Evolutionary conservation across 2,797 vertebrate species (phyloP).

Genomic region (Sylvia borin): DNA sequence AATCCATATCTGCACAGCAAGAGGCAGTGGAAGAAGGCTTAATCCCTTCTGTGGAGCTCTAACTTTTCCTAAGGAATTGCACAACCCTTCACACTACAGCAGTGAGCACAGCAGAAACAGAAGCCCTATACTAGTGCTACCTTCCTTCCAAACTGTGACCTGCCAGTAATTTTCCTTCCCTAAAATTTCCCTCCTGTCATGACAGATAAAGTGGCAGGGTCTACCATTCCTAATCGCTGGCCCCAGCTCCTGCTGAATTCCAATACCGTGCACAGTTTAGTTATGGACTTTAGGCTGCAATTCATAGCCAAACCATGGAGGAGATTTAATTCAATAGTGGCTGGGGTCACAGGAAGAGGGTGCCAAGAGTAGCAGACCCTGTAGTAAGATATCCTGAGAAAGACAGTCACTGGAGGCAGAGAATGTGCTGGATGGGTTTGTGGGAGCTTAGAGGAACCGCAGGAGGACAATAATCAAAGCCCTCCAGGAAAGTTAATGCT

Average conservation of each 20-base stretch:
- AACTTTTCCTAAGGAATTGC: not conserved
- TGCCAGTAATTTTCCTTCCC: slow-evolving; percentile 49
- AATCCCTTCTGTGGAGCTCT: not conserved
- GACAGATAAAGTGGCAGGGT: slow-evolving; percentile 65
- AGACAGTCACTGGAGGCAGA: slow-evolving; percentile 34
- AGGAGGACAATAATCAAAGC: slow-evolving; percentile 2
- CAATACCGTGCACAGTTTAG: slow-evolving; percentile 60
- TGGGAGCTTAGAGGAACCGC: not conserved
- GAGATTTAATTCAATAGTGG: slow-evolving; percentile 44
- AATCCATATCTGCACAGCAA: not conserved
- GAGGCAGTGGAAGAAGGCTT: not conserved
- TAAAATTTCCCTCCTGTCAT: slow-evolving; percentile 56
- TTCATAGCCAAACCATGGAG: slow-evolving; percentile 30
- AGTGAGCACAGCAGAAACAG: not conserved
- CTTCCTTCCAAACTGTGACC: slow-evolving; percentile 57
- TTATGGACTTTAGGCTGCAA: slow-evolving; percentile 66
- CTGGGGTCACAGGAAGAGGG: slow-evolving; percentile 39
- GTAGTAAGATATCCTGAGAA: slow-evolving; percentile 65
- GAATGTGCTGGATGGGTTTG: not conserved
- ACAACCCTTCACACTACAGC: not conserved
- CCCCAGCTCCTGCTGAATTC: slow-evolving; percentile 50
- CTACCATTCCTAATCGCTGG: slow-evolving; percentile 64
- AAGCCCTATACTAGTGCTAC: not conserved
- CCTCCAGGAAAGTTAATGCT: not conserved
- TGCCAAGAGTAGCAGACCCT: slow-evolving; percentile 51